Evolutionary conservation across 1,140 invertebrate genomes (phyloP).

Genomic region (Drosophila hydei): DNA sequence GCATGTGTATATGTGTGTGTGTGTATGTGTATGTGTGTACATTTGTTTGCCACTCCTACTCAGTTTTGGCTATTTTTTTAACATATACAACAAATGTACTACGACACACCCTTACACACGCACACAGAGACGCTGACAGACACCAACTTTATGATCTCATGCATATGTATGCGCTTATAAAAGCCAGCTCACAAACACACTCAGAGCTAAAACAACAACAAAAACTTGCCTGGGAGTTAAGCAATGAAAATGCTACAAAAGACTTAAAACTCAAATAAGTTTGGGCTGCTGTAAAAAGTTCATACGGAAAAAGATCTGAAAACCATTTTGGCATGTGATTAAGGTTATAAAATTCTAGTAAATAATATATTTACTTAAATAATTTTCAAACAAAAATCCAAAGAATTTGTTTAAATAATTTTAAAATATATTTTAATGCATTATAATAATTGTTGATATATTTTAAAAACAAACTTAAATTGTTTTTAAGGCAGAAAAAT

Average conservation of each 20-base stretch:
- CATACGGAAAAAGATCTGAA: constrained; percentile 1
- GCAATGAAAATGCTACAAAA: constrained; percentile 33
- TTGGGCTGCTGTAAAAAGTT: constrained; percentile 16
- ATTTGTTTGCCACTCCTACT: constrained; percentile 9
- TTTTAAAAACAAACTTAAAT: no score
- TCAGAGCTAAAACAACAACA: constrained; percentile 1
- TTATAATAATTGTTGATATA: no score
- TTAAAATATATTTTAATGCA: no score
- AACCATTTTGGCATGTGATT: not conserved
- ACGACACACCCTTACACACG: constrained; percentile 40
- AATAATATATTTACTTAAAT: no score
- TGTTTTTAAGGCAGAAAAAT: no score
- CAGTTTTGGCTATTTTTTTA: constrained; percentile 48
- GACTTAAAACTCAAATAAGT: constrained; percentile 24
- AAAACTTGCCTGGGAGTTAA: constrained; percentile 26
- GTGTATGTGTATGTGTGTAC: constrained; percentile 6
- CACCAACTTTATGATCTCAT: constrained; percentile 72
- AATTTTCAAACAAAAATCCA: no score
- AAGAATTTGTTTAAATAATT: no score
- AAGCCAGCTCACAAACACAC: constrained; percentile 51
- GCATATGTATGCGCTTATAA: constrained; percentile 77
- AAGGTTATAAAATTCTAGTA: no score
- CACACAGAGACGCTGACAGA: constrained; percentile 12
- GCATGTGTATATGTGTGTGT: constrained; percentile 4
- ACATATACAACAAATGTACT: constrained; percentile 72